Evolutionary conservation across 2,113 vertebrate genomes (phyloP), one percentile per base, ranked within the genome.

Genomic region (Arothron firmamentum): DNA sequence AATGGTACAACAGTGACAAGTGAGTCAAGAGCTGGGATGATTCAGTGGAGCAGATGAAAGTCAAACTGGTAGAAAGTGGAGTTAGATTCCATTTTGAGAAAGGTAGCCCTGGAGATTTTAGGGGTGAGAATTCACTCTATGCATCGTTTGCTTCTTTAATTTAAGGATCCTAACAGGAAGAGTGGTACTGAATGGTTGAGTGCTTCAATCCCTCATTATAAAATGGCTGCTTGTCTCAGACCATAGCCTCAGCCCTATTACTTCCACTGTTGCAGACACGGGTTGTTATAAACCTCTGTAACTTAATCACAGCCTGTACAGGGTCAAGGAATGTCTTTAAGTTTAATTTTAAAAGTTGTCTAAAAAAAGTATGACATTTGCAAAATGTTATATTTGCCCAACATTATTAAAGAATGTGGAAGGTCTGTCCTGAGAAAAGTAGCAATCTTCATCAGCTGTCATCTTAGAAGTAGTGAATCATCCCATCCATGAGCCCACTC

Each of bases 61-160:
- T 71, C 55, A 77, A 75, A 78, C 74, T 79, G 65, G 47, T 52
- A 59, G 62, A 80, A 79, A 75, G 68, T 62, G 55, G 75, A 75
- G 82, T 77, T 75, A 72, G 81, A 89, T 86, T 87, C 85, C 70
- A 75, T 80, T 66, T 71, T 78, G 73, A 79, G 78, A 71, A 81
- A 69, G 74, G 78, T 68, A 86, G 74, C 87, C 85, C 84, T 75
- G 77, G 89, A 90, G 88, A 85, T 85, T 87, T 87, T 84, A 69
- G 81, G 79, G 78, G 63, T 56, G 59, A 84, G 79, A 85, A 88
- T 89, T 82, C 86, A 75, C 79, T 86, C 70, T 88, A 92, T 70
- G 88, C 90, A 88, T 88, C 78, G 85, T 91, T 92, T 90, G 78
- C 80, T 88, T 84, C 90, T 90, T 89, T 92, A 91, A 92, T 92